A percentile compares a stretch with the other conserved stretches of the same genome.
phyloP scores from a whole-genome alignment of 2,113 vertebrate genomes.

The Nipponia nippon region DNA sequence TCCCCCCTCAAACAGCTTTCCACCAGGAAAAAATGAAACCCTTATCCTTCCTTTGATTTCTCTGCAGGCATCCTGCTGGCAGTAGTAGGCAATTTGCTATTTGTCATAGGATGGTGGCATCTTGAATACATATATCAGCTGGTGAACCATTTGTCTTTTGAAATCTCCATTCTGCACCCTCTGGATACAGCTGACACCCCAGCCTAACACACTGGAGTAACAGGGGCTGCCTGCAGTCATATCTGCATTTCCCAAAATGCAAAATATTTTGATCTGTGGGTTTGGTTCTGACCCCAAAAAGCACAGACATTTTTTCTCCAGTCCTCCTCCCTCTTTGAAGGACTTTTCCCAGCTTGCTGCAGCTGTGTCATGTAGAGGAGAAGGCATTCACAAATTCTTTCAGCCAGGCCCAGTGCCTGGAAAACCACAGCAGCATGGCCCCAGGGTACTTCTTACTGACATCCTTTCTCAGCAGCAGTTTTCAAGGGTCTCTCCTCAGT shows the following conservation, averaged over 20 bases:
- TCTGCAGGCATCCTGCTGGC: background rate
- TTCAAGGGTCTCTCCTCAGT: background rate
- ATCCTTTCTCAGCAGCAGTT: background rate
- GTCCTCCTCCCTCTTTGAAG: background rate
- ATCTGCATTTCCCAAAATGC: background rate
- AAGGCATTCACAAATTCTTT: background rate
- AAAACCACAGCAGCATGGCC: background rate
- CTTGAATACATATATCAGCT: background rate
- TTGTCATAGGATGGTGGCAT: background rate
- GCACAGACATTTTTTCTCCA: rapidly evolving
- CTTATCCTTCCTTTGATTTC: background rate
- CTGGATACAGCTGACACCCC: background rate
- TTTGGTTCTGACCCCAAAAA: background rate
- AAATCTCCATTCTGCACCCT: background rate
- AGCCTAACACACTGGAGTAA: background rate
- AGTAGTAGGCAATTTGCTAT: background rate
- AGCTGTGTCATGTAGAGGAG: background rate
- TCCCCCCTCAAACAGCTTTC: background rate
- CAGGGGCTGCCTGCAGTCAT: background rate
- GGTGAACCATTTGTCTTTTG: background rate
- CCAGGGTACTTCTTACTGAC: background rate
- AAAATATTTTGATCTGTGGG: background rate
- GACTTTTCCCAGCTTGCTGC: background rate
- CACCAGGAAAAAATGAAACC: background rate
- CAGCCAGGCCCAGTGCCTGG: background rate